Percentiles rank a stretch among this genome's conserved stretches.
Evolutionary conservation across 2,113 vertebrate genomes (phyloP).

Genomic region (Tyrannus savana): DNA sequence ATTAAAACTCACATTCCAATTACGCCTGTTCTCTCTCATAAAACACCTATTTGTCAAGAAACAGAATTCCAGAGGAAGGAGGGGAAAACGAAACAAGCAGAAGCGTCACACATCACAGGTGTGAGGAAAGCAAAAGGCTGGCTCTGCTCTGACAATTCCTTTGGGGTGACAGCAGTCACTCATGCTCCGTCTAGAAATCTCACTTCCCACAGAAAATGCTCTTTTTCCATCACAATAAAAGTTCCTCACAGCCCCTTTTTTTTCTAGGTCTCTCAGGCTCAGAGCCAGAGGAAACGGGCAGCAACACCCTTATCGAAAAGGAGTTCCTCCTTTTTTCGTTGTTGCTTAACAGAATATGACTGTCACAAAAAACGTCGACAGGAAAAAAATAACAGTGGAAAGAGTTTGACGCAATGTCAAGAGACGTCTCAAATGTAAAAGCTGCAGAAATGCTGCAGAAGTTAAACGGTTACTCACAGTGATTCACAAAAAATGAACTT

Average conservation of each 20-base stretch:
- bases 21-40: background rate
- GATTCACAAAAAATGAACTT: conserved; percentile 18
- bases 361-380: background rate
- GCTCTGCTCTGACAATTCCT: background rate
- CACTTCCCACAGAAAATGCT: background rate
- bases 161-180: background rate
- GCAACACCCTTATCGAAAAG: background rate
- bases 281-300: background rate
- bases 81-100: background rate
- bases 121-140: background rate
- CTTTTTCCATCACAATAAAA: background rate
- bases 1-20: background rate
- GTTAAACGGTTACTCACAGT: background rate
- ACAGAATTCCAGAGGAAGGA: background rate
- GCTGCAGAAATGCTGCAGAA: background rate
- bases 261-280: background rate
- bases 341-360: background rate
- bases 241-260: background rate
- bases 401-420: conserved; percentile 6
- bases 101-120: background rate
- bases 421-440: background rate
- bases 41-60: background rate
- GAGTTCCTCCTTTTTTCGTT: background rate
- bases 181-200: background rate
- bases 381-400: background rate